These are phyloP conservation scores for Philereme vetulata DNA, from an alignment of 2,888 invertebrate genomes.

Conservation along the genomic window DNA sequence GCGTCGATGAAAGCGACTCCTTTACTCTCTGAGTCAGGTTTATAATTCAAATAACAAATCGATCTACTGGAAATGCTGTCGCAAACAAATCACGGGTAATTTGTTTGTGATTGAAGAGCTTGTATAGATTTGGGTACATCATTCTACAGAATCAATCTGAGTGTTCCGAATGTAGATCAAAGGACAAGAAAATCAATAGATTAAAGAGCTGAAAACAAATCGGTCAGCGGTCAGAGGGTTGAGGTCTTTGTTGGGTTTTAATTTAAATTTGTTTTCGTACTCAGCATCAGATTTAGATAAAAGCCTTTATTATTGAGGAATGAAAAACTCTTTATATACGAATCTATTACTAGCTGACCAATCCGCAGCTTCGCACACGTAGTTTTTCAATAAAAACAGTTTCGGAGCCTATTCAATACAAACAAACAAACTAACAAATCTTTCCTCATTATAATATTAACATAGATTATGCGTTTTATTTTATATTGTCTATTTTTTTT, in stretches of 20 bases:
- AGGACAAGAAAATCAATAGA: slow-evolving; percentile 65
- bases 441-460: too few relatives aligned
- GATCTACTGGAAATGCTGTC: slow-evolving; percentile 1
- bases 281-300: slow-evolving; percentile 43
- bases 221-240: slow-evolving; percentile 64
- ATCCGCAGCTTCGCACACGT: too few relatives aligned
- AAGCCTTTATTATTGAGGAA: slow-evolving; percentile 10
- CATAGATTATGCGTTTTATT: too few relatives aligned
- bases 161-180: slow-evolving; percentile 55
- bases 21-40: slow-evolving; percentile 4
- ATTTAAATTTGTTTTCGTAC: slow-evolving; percentile 64
- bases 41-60: slow-evolving; percentile 1
- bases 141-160: background rate
- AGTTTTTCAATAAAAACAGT: too few relatives aligned
- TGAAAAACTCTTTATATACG: slow-evolving; percentile 3
- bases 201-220: slow-evolving; percentile 68
- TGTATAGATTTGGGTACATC: background rate
- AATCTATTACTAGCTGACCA: too few relatives aligned
- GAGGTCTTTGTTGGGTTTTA: slow-evolving; percentile 71
- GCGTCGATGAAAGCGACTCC: slow-evolving; percentile 45
- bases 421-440: too few relatives aligned
- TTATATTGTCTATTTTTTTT: too few relatives aligned
- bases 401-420: too few relatives aligned
- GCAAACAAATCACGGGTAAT: background rate
- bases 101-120: background rate